These are phyloP conservation scores for Notoglanidium macrostoma DNA, from an alignment of 2,797 vertebrate genomes.

Conservation along the genomic window DNA sequence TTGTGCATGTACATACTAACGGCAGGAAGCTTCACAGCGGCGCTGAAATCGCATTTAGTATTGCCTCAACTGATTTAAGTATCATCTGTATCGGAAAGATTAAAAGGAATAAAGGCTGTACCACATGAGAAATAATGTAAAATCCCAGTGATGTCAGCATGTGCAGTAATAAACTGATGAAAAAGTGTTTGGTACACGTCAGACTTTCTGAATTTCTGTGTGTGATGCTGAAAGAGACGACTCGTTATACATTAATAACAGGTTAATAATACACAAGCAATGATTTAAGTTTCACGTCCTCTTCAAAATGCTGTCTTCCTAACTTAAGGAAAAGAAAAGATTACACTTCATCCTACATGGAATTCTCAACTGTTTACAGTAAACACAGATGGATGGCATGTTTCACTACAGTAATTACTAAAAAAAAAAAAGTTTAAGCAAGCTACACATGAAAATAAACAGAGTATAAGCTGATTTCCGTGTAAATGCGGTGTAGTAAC, in stretches of 20 bases:
- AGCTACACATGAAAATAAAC: background rate
- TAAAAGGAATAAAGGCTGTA: background rate
- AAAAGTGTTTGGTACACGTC: conserved; percentile 21
- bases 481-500: background rate
- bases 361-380: background rate
- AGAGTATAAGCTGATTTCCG: background rate
- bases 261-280: background rate
- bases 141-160: conserved; percentile 39
- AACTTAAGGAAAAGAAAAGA: background rate
- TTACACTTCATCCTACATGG: background rate
- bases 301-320: background rate
- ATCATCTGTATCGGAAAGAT: background rate
- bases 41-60: background rate
- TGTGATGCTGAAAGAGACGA: no score
- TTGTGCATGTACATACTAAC: conserved; percentile 34
- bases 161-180: conserved; percentile 27
- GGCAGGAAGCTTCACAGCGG: conserved; percentile 31
- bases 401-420: background rate
- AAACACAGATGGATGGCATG: background rate
- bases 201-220: background rate
- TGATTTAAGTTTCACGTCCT: background rate
- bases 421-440: no score
- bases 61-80: background rate
- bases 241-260: background rate
- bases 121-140: conserved; percentile 16